These are phyloP conservation scores for Thumatha senex DNA, from an alignment of 2,888 invertebrate species.

Conservation along the genomic window DNA sequence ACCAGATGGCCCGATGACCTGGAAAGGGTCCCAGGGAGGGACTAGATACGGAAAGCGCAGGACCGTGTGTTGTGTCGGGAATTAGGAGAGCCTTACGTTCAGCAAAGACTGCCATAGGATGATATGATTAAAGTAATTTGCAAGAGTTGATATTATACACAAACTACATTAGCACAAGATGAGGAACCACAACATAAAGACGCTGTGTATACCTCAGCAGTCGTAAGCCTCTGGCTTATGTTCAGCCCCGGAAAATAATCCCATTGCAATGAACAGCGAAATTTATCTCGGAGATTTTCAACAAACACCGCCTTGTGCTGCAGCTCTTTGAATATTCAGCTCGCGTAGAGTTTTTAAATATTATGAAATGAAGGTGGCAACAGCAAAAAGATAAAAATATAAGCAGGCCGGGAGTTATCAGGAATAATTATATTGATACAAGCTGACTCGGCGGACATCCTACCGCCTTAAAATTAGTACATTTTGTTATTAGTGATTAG, in stretches of 20 bases:
- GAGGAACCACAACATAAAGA: not conserved
- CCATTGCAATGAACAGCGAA: not conserved
- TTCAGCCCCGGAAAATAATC: not conserved
- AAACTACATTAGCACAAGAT: not conserved
- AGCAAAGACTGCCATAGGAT: not conserved
- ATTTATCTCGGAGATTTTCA: conserved; percentile 1
- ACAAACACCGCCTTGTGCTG: not conserved
- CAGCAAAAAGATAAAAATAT: no score
- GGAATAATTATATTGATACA: no score
- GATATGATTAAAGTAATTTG: not conserved
- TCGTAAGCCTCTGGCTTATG: conserved; percentile 1
- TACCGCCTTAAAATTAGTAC: no score
- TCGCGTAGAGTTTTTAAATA: not conserved
- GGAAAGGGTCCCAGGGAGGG: no score
- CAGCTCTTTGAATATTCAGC: not conserved
- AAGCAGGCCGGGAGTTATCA: no score
- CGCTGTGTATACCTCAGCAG: not conserved
- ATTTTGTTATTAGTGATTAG: no score
- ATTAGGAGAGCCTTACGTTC: no score
- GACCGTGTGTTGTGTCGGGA: no score
- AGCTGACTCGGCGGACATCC: no score
- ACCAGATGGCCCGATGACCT: no score
- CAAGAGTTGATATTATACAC: not conserved
- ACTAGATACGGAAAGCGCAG: no score
- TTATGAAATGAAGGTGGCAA: not conserved